These are phyloP conservation scores for Helogale parvula DNA, from an alignment of 2,113 vertebrate genomes.

Conservation along the genomic window DNA sequence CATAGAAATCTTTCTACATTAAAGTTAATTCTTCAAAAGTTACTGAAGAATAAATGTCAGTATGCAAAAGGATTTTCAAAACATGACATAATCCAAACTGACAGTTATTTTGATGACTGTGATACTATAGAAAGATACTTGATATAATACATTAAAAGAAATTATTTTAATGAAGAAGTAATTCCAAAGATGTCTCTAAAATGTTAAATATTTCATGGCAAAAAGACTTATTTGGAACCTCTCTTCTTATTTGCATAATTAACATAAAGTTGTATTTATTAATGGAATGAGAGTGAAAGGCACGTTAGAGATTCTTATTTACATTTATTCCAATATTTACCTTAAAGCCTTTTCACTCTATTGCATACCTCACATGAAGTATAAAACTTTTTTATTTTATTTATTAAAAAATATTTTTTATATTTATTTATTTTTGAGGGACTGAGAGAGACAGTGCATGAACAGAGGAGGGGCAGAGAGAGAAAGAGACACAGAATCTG, in stretches of 20 bases:
- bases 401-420: too few relatives aligned
- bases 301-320: not conserved
- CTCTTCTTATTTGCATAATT: not conserved
- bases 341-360: not conserved
- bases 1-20: not conserved
- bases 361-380: not conserved
- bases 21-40: not conserved
- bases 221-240: not conserved
- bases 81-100: not conserved
- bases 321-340: not conserved
- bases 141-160: not conserved
- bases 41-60: not conserved
- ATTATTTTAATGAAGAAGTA: constrained; percentile 9
- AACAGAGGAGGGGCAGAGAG: too few relatives aligned
- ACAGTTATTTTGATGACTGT: not conserved
- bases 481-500: too few relatives aligned
- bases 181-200: not conserved
- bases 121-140: not conserved
- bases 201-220: not conserved
- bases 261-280: not conserved
- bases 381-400: not conserved
- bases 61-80: not conserved
- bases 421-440: too few relatives aligned
- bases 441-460: too few relatives aligned
- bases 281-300: not conserved